Evolutionary conservation across 2,888 invertebrate species (phyloP).

Genomic region (Thysanoteuthis rhombus): DNA sequence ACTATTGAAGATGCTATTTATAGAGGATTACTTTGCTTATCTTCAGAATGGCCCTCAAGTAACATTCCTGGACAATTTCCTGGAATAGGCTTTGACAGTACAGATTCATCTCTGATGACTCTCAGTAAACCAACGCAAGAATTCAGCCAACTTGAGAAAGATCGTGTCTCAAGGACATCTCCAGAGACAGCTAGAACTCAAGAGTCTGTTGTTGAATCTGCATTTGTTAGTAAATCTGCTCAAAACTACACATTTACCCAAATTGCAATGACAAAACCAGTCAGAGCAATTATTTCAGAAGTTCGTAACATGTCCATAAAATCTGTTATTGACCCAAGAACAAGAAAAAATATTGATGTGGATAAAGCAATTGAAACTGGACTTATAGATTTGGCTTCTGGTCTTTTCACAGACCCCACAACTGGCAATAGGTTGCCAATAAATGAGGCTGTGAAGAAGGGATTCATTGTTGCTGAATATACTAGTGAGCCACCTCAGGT

Average conservation of each 20-base stretch:
- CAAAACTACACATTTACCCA: constrained; percentile 56
- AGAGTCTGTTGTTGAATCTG: constrained; percentile 46
- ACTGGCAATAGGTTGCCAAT: constrained; percentile 81
- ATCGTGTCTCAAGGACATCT: neutral
- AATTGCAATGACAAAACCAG: constrained; percentile 56
- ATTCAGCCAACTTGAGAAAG: constrained; percentile 40
- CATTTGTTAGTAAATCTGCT: constrained; percentile 43
- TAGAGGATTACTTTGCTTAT: constrained; percentile 51
- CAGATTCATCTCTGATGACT: constrained; percentile 39
- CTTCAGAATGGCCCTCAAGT: constrained; percentile 52
- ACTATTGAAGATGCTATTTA: constrained; percentile 83
- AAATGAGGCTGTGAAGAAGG: constrained; percentile 81
- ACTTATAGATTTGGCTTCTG: constrained; percentile 81
- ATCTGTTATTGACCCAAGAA: constrained; percentile 67
- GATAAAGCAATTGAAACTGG: constrained; percentile 84
- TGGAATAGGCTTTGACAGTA: constrained; percentile 35
- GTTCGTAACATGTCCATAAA: constrained; percentile 56
- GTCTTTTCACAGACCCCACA: constrained; percentile 75
- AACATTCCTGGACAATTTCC: constrained; percentile 34
- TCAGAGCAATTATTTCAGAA: constrained; percentile 58
- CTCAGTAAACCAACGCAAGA: constrained; percentile 41
- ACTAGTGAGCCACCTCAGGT: constrained; percentile 82
- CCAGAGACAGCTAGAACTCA: neutral
- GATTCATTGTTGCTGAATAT: constrained; percentile 83
- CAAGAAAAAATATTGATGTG: constrained; percentile 66